Conservation (phyloP, 2,113 vertebrate genomes). For the Centropus bengalensis region DNA sequence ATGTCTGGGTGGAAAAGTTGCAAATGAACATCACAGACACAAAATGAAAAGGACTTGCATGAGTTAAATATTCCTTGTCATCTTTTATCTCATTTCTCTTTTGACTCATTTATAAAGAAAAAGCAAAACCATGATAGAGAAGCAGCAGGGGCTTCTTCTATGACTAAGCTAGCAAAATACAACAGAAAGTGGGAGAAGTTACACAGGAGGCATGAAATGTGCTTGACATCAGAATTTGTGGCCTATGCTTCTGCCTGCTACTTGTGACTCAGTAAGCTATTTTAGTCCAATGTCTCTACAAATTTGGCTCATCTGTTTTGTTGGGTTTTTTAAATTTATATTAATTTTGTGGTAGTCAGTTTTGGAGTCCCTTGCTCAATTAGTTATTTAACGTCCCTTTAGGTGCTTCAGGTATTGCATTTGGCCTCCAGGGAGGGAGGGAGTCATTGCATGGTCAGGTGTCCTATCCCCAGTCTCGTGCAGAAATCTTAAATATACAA, state of each 20-base stretch:
- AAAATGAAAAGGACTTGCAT: not conserved
- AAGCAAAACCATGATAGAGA: not conserved
- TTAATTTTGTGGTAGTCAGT: not conserved
- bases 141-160: not conserved
- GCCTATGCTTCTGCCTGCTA: not conserved
- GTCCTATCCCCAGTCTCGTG: not conserved
- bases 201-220: not conserved
- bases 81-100: not conserved
- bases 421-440: not conserved
- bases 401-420: not conserved
- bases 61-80: not conserved
- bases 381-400: not conserved
- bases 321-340: not conserved
- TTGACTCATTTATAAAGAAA: not conserved
- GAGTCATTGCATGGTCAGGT: not conserved
- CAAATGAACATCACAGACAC: not conserved
- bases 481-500: not conserved
- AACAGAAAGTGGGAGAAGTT: conserved; percentile 5
- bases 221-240: not conserved
- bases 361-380: not conserved
- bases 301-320: not conserved
- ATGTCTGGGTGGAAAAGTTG: not conserved
- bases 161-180: conserved; percentile 29
- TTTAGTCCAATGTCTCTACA: not conserved
- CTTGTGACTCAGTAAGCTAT: not conserved